Base-by-base conservation (phyloP, 2,797 vertebrate genomes). In the Pipistrellus kuhlii region DNA sequence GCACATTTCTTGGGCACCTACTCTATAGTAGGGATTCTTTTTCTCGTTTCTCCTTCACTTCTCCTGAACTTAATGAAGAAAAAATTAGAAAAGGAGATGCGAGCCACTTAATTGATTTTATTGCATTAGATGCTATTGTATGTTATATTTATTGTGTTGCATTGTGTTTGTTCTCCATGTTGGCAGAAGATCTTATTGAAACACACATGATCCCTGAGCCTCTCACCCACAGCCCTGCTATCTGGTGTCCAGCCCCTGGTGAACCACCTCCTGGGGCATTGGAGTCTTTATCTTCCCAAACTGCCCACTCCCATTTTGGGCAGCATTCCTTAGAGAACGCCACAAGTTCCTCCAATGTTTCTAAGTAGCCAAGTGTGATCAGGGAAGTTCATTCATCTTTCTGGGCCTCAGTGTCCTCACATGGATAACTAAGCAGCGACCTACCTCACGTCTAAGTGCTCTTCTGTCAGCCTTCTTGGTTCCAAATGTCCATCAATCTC, bases 51-150 rank as follows among this genome's bases (percentile, higher is more conserved):
- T 69, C 25, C 46, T 93, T 94, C 38, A 27, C 1, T 73, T 91
- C 46, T 94, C 6, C 14, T 83, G 32, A 12, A 90, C 14, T 32
- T 13, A 13, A 93, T 71, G 71, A 57, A 84, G 66, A 23, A 46
- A 90, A 88, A 83, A 41, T 44, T 94, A 32, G 27, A 66, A 76
- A 90, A 95, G 57, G 23, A 71, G 8, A 80, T 30, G 32, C n/a
- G 57, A 75, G 21, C 8, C 15, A 92, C 12, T 55, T 86, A 59
- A 21, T 9, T 84, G 78, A 88, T 62, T 90, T 90, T 8, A 53
- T 68, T 92, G 8, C 71, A 55, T 68, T 88, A 62, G 3, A 12
- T 64, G 48, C 48, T 68, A 48, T 7, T 75, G 27, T 8, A 3
- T 66, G 6, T 44, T 57, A 5, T n/a, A 92, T 71, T 82, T 68